Conservation (phyloP, 2,888 invertebrate genomes). For the Tanypteryx hageni region DNA sequence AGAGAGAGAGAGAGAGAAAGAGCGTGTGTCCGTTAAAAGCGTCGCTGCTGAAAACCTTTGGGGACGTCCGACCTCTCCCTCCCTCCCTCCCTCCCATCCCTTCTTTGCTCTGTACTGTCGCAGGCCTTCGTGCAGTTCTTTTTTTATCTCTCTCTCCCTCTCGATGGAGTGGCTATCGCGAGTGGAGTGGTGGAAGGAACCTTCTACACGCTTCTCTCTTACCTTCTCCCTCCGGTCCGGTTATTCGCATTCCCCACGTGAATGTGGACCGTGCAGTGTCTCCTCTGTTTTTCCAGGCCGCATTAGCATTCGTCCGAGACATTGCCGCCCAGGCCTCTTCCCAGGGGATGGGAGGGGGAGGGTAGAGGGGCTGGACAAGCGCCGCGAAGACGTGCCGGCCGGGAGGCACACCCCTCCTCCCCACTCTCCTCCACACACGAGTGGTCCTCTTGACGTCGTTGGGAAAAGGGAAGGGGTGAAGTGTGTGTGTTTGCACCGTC, state of each 20-base stretch:
- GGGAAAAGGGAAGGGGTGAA: no score
- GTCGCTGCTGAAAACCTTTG: background rate
- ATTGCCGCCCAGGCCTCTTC: conserved; percentile 29
- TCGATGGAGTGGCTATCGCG: background rate
- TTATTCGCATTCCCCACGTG: conserved; percentile 56
- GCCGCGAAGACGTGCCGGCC: background rate
- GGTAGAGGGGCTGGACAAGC: background rate
- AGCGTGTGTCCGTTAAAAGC: background rate
- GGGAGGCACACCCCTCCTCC: no score
- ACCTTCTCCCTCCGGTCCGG: conserved; percentile 34
- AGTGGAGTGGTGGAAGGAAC: background rate
- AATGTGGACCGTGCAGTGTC: conserved; percentile 47
- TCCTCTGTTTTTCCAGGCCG: background rate
- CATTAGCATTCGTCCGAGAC: conserved; percentile 60
- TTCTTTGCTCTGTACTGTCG: background rate
- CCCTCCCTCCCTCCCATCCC: no score
- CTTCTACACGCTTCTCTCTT: background rate
- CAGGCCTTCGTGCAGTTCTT: background rate
- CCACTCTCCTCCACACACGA: no score
- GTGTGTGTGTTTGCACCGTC: no score
- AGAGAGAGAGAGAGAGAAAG: background rate
- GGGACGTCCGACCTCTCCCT: background rate
- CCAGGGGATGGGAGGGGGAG: background rate
- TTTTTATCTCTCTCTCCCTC: background rate
- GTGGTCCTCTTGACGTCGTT: no score